These are phyloP conservation scores for Cydia splendana DNA, from an alignment of 1,140 invertebrate genomes.

Conservation along the genomic window DNA sequence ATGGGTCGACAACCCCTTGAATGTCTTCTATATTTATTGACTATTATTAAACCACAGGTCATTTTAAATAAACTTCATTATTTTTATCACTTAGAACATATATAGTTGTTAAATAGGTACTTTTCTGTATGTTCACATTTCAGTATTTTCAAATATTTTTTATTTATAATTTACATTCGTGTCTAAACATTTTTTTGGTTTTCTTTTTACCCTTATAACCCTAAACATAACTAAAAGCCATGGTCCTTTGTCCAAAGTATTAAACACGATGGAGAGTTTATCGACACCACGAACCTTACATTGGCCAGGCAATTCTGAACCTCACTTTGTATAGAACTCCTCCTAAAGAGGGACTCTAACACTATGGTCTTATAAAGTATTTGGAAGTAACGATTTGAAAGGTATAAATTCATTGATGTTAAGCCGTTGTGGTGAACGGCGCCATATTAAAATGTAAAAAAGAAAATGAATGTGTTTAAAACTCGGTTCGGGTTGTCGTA, in stretches of 20 bases:
- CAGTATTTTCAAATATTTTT: too few species aligned
- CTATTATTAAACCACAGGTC: too few species aligned
- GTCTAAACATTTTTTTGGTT: background rate
- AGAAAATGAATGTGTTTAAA: background rate
- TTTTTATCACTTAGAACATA: too few species aligned
- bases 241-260: slow-evolving; percentile 10
- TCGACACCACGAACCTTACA: slow-evolving; percentile 15
- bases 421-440: slow-evolving; percentile 20
- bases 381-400: slow-evolving; percentile 21
- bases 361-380: background rate
- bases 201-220: background rate
- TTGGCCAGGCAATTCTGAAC: background rate
- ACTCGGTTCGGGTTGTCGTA: background rate
- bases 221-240: slow-evolving; percentile 24
- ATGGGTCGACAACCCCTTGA: too few species aligned
- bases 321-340: background rate
- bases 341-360: background rate
- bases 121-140: too few species aligned
- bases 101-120: too few species aligned
- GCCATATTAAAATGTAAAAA: slow-evolving; percentile 20
- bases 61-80: too few species aligned
- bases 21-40: too few species aligned
- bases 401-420: slow-evolving; percentile 15
- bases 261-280: slow-evolving; percentile 16
- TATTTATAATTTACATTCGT: too few species aligned